phyloP scores from a whole-genome alignment of 2,797 vertebrate genomes.

The Danio aesculapii region DNA sequence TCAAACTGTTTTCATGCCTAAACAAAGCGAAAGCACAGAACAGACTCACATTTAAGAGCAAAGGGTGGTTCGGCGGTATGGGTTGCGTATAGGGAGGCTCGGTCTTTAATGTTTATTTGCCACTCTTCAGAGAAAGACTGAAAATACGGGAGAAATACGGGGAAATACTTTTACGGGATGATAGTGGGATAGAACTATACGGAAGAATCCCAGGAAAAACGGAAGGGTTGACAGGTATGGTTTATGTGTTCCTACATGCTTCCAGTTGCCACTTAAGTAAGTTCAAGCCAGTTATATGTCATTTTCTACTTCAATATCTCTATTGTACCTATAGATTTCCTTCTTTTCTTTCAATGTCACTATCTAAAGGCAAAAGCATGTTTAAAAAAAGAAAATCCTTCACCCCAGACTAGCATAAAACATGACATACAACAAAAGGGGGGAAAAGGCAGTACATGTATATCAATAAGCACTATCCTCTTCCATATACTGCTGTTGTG shows the following conservation, averaged over 20 bases:
- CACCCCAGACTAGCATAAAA: not conserved
- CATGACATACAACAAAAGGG: conserved; percentile 7
- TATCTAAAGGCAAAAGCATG: conserved; percentile 3
- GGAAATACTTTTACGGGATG: no score
- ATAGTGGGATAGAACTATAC: no score
- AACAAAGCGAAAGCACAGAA: no score
- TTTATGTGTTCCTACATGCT: not conserved
- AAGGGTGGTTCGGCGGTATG: no score
- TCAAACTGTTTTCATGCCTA: no score
- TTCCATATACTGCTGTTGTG: conserved; percentile 20
- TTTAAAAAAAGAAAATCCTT: conserved; percentile 10
- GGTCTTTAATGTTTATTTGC: no score
- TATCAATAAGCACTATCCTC: conserved; percentile 17
- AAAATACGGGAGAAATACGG: no score
- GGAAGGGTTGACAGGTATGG: no score
- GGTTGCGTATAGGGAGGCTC: no score
- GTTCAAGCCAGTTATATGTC: not conserved
- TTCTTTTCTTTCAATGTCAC: not conserved
- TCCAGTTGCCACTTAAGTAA: not conserved
- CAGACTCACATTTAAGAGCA: no score
- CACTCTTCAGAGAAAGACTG: no score
- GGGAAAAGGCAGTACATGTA: conserved; percentile 7
- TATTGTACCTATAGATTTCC: not conserved
- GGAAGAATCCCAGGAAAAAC: no score
- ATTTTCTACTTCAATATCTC: not conserved